phyloP scores from a whole-genome alignment of 2,113 vertebrate genomes.

The Empidonax traillii region DNA sequence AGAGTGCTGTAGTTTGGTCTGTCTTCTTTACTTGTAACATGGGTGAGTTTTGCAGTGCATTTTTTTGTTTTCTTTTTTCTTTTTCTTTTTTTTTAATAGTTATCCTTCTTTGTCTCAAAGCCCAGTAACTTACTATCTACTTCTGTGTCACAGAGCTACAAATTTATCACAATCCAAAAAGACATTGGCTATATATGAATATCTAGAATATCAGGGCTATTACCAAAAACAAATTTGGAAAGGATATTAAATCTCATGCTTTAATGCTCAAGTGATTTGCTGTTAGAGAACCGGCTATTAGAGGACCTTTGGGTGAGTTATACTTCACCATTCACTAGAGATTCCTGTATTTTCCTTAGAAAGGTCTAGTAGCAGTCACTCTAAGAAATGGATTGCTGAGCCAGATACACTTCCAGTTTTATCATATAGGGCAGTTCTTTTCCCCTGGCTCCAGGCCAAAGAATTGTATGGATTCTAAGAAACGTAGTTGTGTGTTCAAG shows the following conservation, averaged over 20 bases:
- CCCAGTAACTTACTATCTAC: neutral
- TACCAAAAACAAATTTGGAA: neutral
- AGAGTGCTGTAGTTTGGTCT: neutral
- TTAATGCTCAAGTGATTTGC: neutral
- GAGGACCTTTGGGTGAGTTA: neutral
- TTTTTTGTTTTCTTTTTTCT: too few species aligned
- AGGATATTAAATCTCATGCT: constrained; percentile 2
- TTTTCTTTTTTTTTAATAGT: neutral
- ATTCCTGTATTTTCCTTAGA: neutral
- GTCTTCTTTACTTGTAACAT: neutral
- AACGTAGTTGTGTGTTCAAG: neutral
- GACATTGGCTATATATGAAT: neutral
- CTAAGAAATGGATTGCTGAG: neutral
- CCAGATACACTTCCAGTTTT: neutral
- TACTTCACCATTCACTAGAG: neutral
- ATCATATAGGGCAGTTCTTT: neutral
- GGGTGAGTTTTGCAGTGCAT: neutral
- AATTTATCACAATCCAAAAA: neutral
- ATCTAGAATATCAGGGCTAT: neutral
- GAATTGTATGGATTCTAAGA: neutral
- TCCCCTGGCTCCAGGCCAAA: neutral
- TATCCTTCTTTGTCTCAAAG: neutral
- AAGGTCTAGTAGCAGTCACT: neutral
- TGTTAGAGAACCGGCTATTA: neutral
- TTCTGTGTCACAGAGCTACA: neutral